Conservation (phyloP, 2,888 invertebrate species). For the Parasteatoda lunata region DNA sequence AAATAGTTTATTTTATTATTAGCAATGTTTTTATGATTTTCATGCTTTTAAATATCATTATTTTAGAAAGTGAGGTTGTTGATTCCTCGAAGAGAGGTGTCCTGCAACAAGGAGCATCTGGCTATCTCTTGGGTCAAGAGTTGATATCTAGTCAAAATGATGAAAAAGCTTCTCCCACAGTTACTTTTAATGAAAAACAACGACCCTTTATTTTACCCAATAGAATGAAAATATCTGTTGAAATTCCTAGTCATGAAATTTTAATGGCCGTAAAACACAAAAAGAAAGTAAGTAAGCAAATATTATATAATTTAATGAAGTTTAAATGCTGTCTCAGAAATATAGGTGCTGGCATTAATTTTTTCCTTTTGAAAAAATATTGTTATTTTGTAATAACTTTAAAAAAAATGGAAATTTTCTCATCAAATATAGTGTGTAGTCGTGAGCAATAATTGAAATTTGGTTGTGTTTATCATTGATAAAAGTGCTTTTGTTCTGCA, state of each 20-base stretch:
- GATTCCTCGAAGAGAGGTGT: slow-evolving; percentile 62
- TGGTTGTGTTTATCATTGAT: no score
- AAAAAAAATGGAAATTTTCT: no score
- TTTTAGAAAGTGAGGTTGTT: slow-evolving; percentile 19
- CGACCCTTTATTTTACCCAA: slow-evolving; percentile 73
- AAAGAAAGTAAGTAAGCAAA: slow-evolving; percentile 81
- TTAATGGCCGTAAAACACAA: slow-evolving; percentile 88
- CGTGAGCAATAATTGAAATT: no score
- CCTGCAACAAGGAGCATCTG: slow-evolving; percentile 63
- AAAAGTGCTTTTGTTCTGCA: no score
- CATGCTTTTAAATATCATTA: background rate
- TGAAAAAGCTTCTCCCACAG: slow-evolving; percentile 13
- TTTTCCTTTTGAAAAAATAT: no score
- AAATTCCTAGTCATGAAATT: slow-evolving; percentile 87
- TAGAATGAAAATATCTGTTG: slow-evolving; percentile 79
- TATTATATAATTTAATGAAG: no score
- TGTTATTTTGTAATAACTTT: no score
- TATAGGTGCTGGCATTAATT: no score
- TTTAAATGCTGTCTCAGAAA: no score
- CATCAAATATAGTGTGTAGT: no score
- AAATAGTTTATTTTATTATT: no score
- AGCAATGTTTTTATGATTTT: no score
- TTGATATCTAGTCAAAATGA: slow-evolving; percentile 42
- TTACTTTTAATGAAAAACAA: slow-evolving; percentile 37
- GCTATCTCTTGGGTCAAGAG: slow-evolving; percentile 62